These are phyloP conservation scores for Trichomalopsis sarcophagae DNA, from an alignment of 1,140 invertebrate species.

Conservation along the genomic window DNA sequence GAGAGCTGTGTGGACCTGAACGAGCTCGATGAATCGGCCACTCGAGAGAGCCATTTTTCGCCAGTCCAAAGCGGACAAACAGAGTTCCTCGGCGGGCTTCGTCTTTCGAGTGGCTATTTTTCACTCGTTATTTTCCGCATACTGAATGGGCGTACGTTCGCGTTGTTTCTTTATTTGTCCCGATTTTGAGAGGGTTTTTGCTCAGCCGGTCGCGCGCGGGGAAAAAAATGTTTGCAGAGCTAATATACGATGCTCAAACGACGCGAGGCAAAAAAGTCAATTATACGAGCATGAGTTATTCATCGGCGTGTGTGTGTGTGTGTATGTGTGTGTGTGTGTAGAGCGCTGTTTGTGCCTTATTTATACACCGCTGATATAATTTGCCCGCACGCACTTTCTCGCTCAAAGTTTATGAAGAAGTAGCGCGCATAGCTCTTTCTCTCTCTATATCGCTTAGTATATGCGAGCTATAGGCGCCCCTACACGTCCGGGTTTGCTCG, in stretches of 20 bases:
- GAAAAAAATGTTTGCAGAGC: background rate
- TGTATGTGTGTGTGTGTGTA: background rate
- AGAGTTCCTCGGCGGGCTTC: background rate
- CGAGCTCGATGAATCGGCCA: slow-evolving; percentile 17
- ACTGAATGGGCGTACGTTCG: too few species aligned
- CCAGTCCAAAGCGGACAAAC: background rate
- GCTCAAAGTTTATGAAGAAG: background rate
- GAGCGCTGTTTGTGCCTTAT: background rate
- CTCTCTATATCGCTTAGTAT: background rate
- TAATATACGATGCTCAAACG: background rate
- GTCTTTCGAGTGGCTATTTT: background rate
- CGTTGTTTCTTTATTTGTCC: too few species aligned
- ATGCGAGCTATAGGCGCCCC: background rate
- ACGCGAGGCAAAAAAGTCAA: background rate
- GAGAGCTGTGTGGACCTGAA: background rate
- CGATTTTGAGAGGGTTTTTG: too few species aligned
- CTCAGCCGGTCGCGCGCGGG: too few species aligned
- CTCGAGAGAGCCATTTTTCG: slow-evolving; percentile 12
- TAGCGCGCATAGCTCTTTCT: background rate
- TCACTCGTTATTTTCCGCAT: too few species aligned
- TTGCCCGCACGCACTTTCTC: background rate
- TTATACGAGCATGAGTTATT: background rate
- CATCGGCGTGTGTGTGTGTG: background rate
- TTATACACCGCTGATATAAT: background rate
- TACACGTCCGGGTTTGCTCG: background rate